These are phyloP conservation scores for Seriola rivoliana DNA, from an alignment of 2,113 vertebrate genomes.

Conservation along the genomic window DNA sequence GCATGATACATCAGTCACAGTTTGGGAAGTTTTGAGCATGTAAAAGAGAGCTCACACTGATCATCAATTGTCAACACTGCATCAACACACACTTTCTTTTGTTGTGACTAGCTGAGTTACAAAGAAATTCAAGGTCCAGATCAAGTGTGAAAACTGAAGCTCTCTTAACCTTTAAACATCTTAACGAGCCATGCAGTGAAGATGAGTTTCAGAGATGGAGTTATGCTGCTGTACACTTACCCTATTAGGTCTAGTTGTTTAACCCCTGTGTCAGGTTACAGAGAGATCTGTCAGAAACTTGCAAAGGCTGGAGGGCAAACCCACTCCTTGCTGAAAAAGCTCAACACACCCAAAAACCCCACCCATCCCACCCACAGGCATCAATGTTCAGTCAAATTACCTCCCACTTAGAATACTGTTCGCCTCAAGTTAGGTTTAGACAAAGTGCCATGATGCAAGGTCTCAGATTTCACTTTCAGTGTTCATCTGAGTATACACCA, in stretches of 20 bases:
- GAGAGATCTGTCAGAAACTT: slow-evolving; percentile 31
- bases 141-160: neutral
- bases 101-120: neutral
- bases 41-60: too few species aligned
- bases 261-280: slow-evolving; percentile 36
- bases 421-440: slow-evolving; percentile 48
- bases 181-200: neutral
- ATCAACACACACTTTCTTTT: neutral
- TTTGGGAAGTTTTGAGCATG: too few species aligned
- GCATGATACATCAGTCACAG: too few species aligned
- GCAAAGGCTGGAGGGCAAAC: slow-evolving; percentile 40
- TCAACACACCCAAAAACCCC: slow-evolving; percentile 40
- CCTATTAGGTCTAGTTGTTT: slow-evolving; percentile 1
- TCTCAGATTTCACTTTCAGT: slow-evolving; percentile 53
- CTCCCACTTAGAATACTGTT: slow-evolving; percentile 30
- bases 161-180: neutral
- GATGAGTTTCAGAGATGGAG: slow-evolving; percentile 17
- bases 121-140: slow-evolving; percentile 1
- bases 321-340: slow-evolving; percentile 30
- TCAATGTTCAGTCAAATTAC: slow-evolving; percentile 44
- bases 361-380: slow-evolving; percentile 39
- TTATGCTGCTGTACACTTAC: neutral
- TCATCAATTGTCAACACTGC: neutral
- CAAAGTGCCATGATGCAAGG: slow-evolving; percentile 36
- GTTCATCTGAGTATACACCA: slow-evolving; percentile 25